Evolutionary conservation across 2,113 vertebrate species (phyloP).

Genomic region (Misgurnus anguillicaudatus): DNA sequence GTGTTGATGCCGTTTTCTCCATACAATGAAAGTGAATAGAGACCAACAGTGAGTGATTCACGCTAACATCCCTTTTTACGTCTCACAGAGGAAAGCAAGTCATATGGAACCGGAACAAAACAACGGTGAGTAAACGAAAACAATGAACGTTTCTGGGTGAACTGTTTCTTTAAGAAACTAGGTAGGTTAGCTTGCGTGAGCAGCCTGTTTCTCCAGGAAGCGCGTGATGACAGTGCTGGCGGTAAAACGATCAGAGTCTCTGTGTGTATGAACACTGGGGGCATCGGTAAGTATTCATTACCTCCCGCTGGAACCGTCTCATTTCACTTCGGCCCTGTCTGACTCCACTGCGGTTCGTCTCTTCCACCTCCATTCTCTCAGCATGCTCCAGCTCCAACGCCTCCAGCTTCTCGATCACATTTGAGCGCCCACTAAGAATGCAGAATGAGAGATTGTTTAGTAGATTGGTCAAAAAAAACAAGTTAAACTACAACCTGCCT

Average conservation of each 20-base stretch:
- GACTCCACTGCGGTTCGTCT: conserved; percentile 56
- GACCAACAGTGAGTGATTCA: no score
- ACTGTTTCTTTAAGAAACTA: no score
- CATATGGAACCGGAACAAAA: no score
- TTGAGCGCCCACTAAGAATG: conserved; percentile 67
- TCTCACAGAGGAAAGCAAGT: no score
- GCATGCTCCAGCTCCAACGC: conserved; percentile 79
- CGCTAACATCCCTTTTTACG: no score
- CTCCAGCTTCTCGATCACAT: conserved; percentile 82
- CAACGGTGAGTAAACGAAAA: no score
- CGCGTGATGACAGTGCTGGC: conserved; percentile 2
- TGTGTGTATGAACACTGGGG: neutral
- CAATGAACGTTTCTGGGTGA: no score
- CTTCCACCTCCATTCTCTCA: conserved; percentile 79
- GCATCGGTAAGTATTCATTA: conserved; percentile 42
- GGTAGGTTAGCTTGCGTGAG: neutral
- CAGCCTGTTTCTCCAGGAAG: neutral
- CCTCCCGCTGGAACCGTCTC: conserved; percentile 73
- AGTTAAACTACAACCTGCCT: no score
- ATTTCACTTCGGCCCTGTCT: conserved; percentile 77
- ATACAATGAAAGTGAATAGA: no score
- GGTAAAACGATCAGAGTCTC: neutral
- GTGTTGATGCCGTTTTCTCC: no score
- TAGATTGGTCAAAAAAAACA: no score
- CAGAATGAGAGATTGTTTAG: conserved; percentile 4